Percentiles rank a stretch among this genome's conserved stretches.
Evolutionary conservation across 2,797 vertebrate species (phyloP).

Genomic region (Acridotheres tristis): DNA sequence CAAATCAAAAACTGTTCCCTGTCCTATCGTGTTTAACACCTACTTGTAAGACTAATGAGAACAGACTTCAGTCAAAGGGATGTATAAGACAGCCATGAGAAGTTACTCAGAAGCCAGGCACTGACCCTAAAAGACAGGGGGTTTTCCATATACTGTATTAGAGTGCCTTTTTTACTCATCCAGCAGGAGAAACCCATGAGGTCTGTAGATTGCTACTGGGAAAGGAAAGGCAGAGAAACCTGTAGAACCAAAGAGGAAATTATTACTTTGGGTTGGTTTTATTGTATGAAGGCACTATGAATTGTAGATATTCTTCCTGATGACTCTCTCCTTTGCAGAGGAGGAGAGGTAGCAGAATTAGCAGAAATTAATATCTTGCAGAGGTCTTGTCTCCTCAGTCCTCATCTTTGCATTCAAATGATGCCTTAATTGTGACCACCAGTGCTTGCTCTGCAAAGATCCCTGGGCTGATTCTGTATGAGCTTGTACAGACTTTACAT

Average conservation of each 20-base stretch:
- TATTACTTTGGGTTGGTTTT: accelerated
- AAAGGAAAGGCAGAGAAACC: background rate
- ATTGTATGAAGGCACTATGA: background rate
- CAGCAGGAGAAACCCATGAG: background rate
- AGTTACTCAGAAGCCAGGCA: background rate
- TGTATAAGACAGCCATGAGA: background rate
- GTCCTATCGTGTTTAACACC: background rate
- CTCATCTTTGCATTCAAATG: background rate
- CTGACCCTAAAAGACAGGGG: background rate
- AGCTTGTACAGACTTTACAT: background rate
- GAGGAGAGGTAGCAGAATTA: background rate
- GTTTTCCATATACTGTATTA: background rate
- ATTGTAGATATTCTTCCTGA: background rate
- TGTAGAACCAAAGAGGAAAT: background rate
- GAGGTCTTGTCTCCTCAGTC: background rate
- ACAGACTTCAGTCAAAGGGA: background rate
- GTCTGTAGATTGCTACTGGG: too few species aligned
- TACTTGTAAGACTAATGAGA: background rate
- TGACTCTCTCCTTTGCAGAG: background rate
- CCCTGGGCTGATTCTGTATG: background rate
- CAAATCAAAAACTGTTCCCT: background rate
- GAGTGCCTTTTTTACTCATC: background rate
- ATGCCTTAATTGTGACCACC: background rate
- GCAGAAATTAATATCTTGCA: background rate
- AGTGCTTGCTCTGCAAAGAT: background rate